phyloP scores from a whole-genome alignment of 92 coral and sea anemone species.

The Galaxea fascicularis region DNA sequence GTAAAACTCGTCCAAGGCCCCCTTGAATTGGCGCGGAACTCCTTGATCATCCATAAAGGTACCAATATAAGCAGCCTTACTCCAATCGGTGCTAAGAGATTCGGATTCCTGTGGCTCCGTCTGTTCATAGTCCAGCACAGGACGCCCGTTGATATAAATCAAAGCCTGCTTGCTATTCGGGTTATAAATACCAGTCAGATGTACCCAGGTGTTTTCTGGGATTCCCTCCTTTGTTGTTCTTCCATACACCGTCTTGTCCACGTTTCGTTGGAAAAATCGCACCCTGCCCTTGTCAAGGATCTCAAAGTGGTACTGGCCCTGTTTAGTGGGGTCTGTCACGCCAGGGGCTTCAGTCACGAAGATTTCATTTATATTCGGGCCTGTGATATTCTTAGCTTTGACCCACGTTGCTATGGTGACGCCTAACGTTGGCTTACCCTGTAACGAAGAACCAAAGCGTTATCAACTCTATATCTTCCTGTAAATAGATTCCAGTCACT shows the following conservation, averaged over 20 bases:
- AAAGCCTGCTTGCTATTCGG: slow-evolving; percentile 75
- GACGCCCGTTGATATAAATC: slow-evolving; percentile 77
- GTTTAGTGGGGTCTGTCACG: slow-evolving; percentile 29
- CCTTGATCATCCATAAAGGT: slow-evolving; percentile 62
- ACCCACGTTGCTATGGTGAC: slow-evolving; percentile 92
- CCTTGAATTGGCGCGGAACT: slow-evolving; percentile 72
- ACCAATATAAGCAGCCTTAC: slow-evolving; percentile 80
- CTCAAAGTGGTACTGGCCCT: slow-evolving; percentile 89
- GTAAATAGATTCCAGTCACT: too few species aligned
- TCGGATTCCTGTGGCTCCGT: slow-evolving; percentile 80
- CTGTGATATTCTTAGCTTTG: slow-evolving; percentile 72
- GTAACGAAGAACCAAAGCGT: neutral
- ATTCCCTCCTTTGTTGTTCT: slow-evolving; percentile 76
- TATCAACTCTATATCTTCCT: neutral
- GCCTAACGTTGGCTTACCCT: slow-evolving; percentile 83
- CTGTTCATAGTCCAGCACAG: slow-evolving; percentile 75
- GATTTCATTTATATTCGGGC: slow-evolving; percentile 74
- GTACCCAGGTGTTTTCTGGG: slow-evolving; percentile 80
- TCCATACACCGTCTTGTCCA: slow-evolving; percentile 84
- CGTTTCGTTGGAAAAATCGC: slow-evolving; percentile 90
- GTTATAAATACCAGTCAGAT: slow-evolving; percentile 83
- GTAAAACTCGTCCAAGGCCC: slow-evolving; percentile 90
- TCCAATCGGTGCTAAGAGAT: slow-evolving; percentile 82
- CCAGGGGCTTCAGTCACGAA: slow-evolving; percentile 75
- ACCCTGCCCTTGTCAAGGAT: slow-evolving; percentile 80